Conservation (phyloP, 2,888 invertebrate genomes). For the Brenthis daphne region DNA sequence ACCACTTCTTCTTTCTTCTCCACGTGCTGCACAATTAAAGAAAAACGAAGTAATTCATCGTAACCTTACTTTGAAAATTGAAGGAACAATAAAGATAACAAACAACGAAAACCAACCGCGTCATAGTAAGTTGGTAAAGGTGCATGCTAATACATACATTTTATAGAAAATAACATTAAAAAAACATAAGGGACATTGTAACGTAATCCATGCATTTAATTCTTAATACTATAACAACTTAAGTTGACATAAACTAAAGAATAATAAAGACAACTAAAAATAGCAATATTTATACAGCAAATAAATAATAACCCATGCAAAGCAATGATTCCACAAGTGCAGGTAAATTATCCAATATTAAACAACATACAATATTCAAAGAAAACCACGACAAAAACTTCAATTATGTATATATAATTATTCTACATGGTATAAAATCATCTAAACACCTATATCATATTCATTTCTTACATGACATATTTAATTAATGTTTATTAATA, state of each 20-base stretch:
- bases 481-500: no score
- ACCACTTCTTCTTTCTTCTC: constrained; percentile 67
- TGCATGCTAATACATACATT: neutral
- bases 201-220: neutral
- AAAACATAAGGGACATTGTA: neutral
- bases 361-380: no score
- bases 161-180: neutral
- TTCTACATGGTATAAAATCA: no score
- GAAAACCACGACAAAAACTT: no score
- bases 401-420: no score
- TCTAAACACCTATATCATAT: no score
- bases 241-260: no score
- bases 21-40: constrained; percentile 39
- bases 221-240: neutral
- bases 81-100: neutral
- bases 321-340: neutral
- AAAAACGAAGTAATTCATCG: constrained; percentile 31
- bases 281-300: neutral
- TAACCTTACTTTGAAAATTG: neutral
- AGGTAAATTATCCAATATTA: neutral
- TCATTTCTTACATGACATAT: no score
- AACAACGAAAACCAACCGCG: constrained; percentile 1
- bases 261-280: neutral
- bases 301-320: neutral
- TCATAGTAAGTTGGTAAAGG: neutral